Conservation (phyloP, 2,797 vertebrate species). For the Chromobotia macracanthus region DNA sequence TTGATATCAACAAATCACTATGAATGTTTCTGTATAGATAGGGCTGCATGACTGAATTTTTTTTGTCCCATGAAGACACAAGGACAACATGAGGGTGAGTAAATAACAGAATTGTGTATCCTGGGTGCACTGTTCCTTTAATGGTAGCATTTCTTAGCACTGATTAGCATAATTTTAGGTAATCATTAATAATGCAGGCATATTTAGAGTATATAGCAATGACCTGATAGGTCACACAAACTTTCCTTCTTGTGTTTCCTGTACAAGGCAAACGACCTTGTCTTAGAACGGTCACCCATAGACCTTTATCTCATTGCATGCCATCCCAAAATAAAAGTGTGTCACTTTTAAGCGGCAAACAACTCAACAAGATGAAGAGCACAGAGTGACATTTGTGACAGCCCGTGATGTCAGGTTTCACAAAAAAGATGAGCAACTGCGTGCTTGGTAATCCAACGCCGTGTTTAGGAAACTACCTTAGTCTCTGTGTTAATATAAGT, state of each 20-base stretch:
- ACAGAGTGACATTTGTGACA: not conserved
- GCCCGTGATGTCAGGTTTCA: conserved; percentile 33
- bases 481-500: not conserved
- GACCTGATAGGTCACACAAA: not conserved
- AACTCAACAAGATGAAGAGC: conserved; percentile 23
- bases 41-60: too few species aligned
- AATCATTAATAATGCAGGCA: not conserved
- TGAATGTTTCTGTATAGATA: too few species aligned
- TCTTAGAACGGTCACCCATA: conserved; percentile 50
- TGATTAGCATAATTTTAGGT: not conserved
- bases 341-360: conserved; percentile 52
- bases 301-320: conserved; percentile 37
- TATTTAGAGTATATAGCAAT: not conserved
- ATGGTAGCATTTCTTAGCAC: not conserved
- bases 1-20: too few species aligned
- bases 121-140: not conserved
- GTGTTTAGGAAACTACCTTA: conserved; percentile 13
- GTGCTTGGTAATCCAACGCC: not conserved
- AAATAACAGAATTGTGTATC: not conserved
- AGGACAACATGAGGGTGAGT: not conserved
- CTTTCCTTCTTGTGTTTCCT: conserved; percentile 16
- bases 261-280: conserved; percentile 54
- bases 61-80: not conserved
- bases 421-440: not conserved
- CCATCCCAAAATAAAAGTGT: conserved; percentile 66